Percentiles rank a stretch among this genome's conserved stretches.
These are phyloP conservation scores for Nephrotoma appendiculata DNA, from an alignment of 2,888 invertebrate genomes.

Conservation along the genomic window DNA sequence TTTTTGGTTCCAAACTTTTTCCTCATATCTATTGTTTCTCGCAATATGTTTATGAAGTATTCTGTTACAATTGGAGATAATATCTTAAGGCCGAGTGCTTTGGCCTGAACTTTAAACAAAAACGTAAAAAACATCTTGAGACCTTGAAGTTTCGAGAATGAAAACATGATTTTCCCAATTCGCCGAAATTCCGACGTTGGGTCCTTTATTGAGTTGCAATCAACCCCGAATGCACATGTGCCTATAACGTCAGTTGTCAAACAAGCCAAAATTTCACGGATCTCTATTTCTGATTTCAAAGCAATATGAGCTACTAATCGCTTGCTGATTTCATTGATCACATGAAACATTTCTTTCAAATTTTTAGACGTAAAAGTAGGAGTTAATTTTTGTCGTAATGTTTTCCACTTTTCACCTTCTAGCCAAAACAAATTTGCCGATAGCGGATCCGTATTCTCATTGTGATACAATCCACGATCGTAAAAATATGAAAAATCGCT, in stretches of 20 bases:
- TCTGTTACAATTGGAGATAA: constrained; percentile 9
- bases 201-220: constrained; percentile 22
- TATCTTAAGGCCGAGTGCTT: constrained; percentile 8
- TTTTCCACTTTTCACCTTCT: constrained; percentile 13
- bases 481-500: constrained; percentile 12
- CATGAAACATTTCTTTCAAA: constrained; percentile 14
- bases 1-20: constrained; percentile 16
- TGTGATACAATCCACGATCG: constrained; percentile 13
- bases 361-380: constrained; percentile 14
- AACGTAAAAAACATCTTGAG: not conserved
- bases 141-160: constrained; percentile 4
- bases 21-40: constrained; percentile 12
- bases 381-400: constrained; percentile 11
- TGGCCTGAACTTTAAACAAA: not conserved
- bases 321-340: constrained; percentile 11
- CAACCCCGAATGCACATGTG: constrained; percentile 27
- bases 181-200: constrained; percentile 20
- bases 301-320: constrained; percentile 9
- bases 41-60: constrained; percentile 12
- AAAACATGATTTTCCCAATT: constrained; percentile 12
- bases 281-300: constrained; percentile 9
- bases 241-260: constrained; percentile 16
- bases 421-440: constrained; percentile 13
- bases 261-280: constrained; percentile 11
- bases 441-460: constrained; percentile 13